Evolutionary conservation across 2,888 invertebrate species (phyloP).

Genomic region (Himalopsyche tibetana): DNA sequence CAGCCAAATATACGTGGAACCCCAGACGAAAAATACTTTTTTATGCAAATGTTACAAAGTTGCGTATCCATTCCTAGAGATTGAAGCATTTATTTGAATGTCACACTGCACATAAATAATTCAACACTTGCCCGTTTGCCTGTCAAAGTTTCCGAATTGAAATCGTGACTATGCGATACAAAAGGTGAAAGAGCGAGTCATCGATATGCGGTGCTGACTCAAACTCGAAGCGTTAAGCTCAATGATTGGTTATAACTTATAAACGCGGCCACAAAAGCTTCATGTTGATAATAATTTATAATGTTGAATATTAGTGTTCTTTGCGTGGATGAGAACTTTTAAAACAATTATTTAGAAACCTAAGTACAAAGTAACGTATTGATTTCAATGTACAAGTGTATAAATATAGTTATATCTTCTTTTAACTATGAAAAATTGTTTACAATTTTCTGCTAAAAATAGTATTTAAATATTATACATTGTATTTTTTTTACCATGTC

Average conservation of each 20-base stretch:
- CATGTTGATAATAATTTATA: constrained; percentile 1
- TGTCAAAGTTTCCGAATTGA: constrained; percentile 60
- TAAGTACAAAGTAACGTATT: no score
- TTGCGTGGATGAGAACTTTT: neutral
- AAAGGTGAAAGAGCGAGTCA: constrained; percentile 24
- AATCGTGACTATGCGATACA: constrained; percentile 56
- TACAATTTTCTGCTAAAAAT: no score
- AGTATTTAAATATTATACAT: no score
- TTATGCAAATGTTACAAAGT: constrained; percentile 60
- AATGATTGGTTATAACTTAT: constrained; percentile 26
- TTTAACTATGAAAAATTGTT: no score
- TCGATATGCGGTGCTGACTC: neutral
- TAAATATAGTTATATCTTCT: no score
- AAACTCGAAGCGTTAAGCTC: neutral
- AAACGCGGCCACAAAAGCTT: neutral
- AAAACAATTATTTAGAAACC: no score
- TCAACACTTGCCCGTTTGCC: constrained; percentile 48
- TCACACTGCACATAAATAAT: constrained; percentile 56
- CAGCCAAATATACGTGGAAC: neutral
- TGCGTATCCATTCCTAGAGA: constrained; percentile 59
- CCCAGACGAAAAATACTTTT: constrained; percentile 44
- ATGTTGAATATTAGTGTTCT: neutral
- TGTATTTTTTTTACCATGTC: no score
- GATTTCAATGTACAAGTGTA: no score
- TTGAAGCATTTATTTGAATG: constrained; percentile 60